phyloP scores from a whole-genome alignment of 2,888 invertebrate genomes.

The Lepidochitona cinerea region DNA sequence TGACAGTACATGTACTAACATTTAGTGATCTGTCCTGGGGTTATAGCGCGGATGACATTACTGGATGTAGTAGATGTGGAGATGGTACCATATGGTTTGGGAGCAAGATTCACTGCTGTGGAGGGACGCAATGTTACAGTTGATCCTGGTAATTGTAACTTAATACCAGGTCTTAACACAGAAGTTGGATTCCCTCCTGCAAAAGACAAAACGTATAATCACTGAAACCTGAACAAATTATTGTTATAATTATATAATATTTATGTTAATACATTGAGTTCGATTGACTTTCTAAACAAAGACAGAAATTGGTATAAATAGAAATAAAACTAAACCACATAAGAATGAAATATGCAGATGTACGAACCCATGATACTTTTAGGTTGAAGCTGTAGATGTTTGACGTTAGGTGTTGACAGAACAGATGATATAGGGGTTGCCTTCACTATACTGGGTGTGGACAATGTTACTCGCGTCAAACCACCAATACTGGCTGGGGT shows the following conservation, averaged over 20 bases:
- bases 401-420: conserved; percentile 30
- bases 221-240: no score
- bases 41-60: conserved; percentile 31
- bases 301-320: no score
- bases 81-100: conserved; percentile 45
- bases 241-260: no score
- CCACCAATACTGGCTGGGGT: background rate
- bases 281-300: no score
- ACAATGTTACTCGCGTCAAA: conserved; percentile 16
- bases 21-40: conserved; percentile 31
- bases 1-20: no score
- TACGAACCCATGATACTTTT: conserved; percentile 55
- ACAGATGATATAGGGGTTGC: conserved; percentile 34
- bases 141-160: conserved; percentile 58
- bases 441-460: conserved; percentile 41
- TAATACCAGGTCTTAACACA: conserved; percentile 48
- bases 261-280: no score
- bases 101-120: conserved; percentile 51
- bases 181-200: conserved; percentile 9
- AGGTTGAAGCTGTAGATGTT: conserved; percentile 56
- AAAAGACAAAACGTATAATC: background rate
- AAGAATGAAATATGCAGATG: no score
- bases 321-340: no score
- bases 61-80: conserved; percentile 28
- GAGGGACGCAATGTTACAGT: conserved; percentile 54